Evolutionary conservation across 2,113 vertebrate species (phyloP).

Genomic region (Struthio camelus): DNA sequence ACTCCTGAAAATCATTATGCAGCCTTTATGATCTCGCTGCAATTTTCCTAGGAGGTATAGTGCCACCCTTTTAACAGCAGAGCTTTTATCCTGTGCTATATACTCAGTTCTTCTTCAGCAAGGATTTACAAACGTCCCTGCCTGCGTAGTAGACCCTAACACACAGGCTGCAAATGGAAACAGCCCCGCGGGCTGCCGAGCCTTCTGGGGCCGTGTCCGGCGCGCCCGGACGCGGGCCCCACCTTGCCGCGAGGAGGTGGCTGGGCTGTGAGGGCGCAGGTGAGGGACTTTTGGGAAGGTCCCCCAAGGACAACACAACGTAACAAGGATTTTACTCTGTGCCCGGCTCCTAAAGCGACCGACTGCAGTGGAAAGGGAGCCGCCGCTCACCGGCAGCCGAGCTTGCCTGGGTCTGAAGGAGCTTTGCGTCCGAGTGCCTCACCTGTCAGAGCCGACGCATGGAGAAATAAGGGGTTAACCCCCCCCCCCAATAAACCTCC

Average conservation of each 20-base stretch:
- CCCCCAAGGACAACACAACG: not conserved
- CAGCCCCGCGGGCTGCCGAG: no score
- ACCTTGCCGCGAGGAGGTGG: not conserved
- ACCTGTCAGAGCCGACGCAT: not conserved
- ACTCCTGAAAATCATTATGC: not conserved
- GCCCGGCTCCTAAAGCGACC: not conserved
- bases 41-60: not conserved
- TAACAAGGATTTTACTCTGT: not conserved
- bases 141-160: not conserved
- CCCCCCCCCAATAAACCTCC: no score
- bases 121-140: not conserved
- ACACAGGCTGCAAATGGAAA: not conserved
- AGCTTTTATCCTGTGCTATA: not conserved
- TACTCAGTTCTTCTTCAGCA: not conserved
- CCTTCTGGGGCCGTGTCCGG: no score
- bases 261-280: fast-evolving
- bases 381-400: not conserved
- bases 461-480: no score
- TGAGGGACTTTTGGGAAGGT: not conserved
- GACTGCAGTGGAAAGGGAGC: not conserved
- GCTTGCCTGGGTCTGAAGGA: not conserved
- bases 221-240: not conserved
- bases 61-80: not conserved
- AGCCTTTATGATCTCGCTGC: not conserved
- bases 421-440: not conserved